A percentile compares a stretch with the other conserved stretches of the same genome.
These are phyloP conservation scores for Standfussiana lucernea DNA, from an alignment of 2,888 invertebrate species.

Conservation along the genomic window DNA sequence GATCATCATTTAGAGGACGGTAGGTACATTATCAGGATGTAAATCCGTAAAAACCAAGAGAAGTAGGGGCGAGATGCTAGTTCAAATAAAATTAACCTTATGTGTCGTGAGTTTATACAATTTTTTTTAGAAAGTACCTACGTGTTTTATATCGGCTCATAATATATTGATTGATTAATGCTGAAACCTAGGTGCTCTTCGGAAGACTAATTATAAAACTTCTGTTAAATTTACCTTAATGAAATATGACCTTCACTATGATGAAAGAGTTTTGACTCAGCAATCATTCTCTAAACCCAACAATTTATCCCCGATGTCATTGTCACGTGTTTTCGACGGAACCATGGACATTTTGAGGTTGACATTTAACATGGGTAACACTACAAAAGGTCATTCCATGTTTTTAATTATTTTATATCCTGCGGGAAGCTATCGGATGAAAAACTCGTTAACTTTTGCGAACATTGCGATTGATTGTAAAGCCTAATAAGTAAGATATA, in stretches of 20 bases:
- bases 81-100: too few species aligned
- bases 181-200: too few species aligned
- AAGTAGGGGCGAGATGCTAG: too few species aligned
- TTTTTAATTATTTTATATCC: constrained; percentile 67
- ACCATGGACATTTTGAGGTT: constrained; percentile 53
- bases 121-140: too few species aligned
- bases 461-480: constrained; percentile 56
- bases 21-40: too few species aligned
- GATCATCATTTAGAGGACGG: too few species aligned
- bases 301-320: constrained; percentile 68
- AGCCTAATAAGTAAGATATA: constrained; percentile 47
- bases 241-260: too few species aligned
- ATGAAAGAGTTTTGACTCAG: neutral
- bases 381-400: constrained; percentile 51
- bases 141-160: too few species aligned
- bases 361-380: constrained; percentile 67
- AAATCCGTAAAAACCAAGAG: too few species aligned
- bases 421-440: constrained; percentile 43
- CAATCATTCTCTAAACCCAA: constrained; percentile 37
- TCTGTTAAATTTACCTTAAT: too few species aligned
- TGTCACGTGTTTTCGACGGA: constrained; percentile 65
- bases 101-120: too few species aligned
- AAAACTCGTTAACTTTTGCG: constrained; percentile 59
- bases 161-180: too few species aligned
- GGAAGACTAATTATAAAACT: neutral